Evolutionary conservation across 2,113 vertebrate genomes (phyloP), one percentile per base, ranked within the genome.

Genomic region (Tympanuchus pallidicinctus): DNA sequence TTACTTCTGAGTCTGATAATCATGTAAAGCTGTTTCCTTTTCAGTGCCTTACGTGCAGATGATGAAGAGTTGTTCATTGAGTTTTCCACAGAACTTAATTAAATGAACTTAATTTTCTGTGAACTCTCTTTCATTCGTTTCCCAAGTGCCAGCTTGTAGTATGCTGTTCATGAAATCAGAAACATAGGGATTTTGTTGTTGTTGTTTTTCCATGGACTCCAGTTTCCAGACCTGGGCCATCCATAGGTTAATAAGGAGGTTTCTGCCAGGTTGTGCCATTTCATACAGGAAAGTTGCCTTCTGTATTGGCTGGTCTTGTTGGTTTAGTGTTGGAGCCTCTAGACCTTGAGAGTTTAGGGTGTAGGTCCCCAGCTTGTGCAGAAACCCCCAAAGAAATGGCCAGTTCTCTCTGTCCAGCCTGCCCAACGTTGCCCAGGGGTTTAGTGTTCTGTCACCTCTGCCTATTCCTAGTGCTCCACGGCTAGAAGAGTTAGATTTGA

Each of bases 1-100:
- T 95, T 95, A 72, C 40, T 96, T 83, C 81, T 36, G 47, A 72
- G 65, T 45, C 48, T 74, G 69, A 83, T 91, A 92, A 86, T 38
- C 16, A 66, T 86, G 69, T 57, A 65, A 73, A 90, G 67, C 86
- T 95, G 48, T 70, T 45, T 90, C 36, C 54, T 86, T 34, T 60
- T 80, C 25, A 25, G 3, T 86, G 48, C 52, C 36, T 86, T 65
- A 25, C 20, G 9, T 75, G 54, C 36, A 84, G 88, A 84, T 92
- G 60, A 61, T 47, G 57, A 77, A n/a, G 36, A 79, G 38, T 21
- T 67, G 54, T 60, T 88, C 13, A 18, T 88, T 93, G 91, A 13
- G 40, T 89, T 92, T 91, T 76, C 80, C 52, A 48, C 10, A 82
- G 69, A 90, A 72, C 21, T 13, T 63, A 66, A 86, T 88, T 70